Percentiles rank a stretch among this genome's conserved stretches.
These are phyloP conservation scores for Cyclina sinensis DNA, from an alignment of 1,140 invertebrate genomes.

Conservation along the genomic window DNA sequence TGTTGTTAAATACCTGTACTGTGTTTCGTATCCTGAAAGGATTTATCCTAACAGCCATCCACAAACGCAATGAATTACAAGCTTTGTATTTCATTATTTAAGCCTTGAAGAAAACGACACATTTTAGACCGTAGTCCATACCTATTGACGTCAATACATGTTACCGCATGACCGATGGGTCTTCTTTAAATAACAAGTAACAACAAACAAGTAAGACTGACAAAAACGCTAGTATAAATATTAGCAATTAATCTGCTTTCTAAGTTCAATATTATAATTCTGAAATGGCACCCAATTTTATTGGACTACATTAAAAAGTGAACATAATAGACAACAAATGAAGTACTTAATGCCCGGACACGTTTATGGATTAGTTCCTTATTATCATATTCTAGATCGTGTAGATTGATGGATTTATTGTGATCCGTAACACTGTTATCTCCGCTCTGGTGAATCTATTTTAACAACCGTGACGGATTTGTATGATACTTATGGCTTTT, in stretches of 20 bases:
- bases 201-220: neutral
- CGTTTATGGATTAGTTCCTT: neutral
- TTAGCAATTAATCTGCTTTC: neutral
- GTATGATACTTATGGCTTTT: no score
- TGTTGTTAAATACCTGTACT: no score
- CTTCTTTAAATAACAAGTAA: neutral
- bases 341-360: neutral
- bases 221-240: neutral
- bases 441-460: no score
- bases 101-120: no score
- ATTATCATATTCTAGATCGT: no score
- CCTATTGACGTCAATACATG: neutral
- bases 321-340: neutral
- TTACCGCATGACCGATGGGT: neutral
- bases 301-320: neutral
- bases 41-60: no score
- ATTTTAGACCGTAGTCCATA: neutral
- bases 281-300: neutral
- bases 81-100: no score
- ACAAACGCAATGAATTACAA: no score
- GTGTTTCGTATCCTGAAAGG: no score
- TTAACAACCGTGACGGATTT: no score
- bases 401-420: no score
- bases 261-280: neutral
- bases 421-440: no score